Evolutionary conservation across 2,797 vertebrate species (phyloP).

Genomic region (Potorous gilbertii): DNA sequence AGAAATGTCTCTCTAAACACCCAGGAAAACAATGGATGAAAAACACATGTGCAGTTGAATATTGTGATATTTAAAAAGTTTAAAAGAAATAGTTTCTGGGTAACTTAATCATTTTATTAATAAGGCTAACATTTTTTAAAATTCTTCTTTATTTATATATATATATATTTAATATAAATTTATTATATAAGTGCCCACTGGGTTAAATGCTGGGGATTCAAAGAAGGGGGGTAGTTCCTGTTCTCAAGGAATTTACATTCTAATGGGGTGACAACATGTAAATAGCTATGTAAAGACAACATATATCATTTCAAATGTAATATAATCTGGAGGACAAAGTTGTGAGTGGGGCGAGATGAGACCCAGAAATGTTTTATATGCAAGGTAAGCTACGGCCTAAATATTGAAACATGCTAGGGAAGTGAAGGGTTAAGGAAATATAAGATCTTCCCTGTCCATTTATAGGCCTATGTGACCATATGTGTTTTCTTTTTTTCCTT

Average conservation of each 20-base stretch:
- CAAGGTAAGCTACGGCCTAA: neutral
- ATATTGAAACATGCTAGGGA: neutral
- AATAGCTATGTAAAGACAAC: neutral
- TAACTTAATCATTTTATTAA: neutral
- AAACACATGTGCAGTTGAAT: neutral
- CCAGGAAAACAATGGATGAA: neutral
- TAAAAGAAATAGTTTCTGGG: neutral
- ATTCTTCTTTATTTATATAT: too few relatives aligned
- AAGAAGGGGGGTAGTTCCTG: neutral
- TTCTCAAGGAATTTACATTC: neutral
- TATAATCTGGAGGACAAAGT: neutral
- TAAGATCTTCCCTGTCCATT: too few relatives aligned
- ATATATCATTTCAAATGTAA: neutral
- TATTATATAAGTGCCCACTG: too few relatives aligned
- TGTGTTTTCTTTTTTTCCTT: too few relatives aligned
- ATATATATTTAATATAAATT: too few relatives aligned
- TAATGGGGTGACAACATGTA: neutral
- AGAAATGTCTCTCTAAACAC: neutral
- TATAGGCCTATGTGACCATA: too few relatives aligned
- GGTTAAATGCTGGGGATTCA: neutral
- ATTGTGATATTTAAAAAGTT: neutral
- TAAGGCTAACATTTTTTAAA: too few relatives aligned
- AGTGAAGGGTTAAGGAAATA: too few relatives aligned
- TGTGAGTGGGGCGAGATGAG: neutral
- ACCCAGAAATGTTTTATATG: neutral